Evolutionary conservation across 2,797 vertebrate genomes (phyloP), one percentile per base, ranked within the genome.

Genomic region (Lutjanus campechanus): DNA sequence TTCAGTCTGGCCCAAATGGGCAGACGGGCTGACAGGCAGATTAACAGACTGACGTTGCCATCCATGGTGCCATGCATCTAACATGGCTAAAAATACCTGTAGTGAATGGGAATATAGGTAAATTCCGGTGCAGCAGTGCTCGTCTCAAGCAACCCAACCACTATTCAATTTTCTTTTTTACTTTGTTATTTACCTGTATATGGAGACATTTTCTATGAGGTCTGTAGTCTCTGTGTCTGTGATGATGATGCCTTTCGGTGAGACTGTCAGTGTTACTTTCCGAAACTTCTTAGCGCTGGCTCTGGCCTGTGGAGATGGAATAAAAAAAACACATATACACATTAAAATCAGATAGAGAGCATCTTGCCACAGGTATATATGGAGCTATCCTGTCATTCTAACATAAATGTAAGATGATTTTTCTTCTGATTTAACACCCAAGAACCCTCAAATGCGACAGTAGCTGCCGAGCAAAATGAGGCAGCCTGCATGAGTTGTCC

Each of bases 231-330:
- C 96, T 3, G 96, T 95, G 74, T 98, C 97, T 50, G 97, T 95
- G 87, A 98, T 92, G 36, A 97, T 91, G 88, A 98, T 97, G 78
- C 97, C 97, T 86, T 96, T 96, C 0, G 97, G 96, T 1, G 97
- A 98, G 60, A 98, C 96, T 0, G 95, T 97, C 86, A 98, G 83
- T 1, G 97, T 96, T 72, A 98, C 97, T 92, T 98, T 98, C 66
- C 95, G 96, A 82, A 98, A 97, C 93, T 97, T 98, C 92, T 97
- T 97, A n/a, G 96, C 93, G 41, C 96, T 92, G 7, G 95, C 96
- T 61, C 95, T 95, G 87, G 97, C 97, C 97, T 98, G 93, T 70
- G 46, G 73, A 70, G 16, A 22, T 46, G 8, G 81, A 65, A 87
- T 44, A 77, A 2, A 58, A 58, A 64, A 79, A 11, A 60, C 17